A percentile compares a stretch with the other conserved stretches of the same genome.
Conservation (phyloP, 2,797 vertebrate genomes). For the Phyllotis vaccarum region DNA sequence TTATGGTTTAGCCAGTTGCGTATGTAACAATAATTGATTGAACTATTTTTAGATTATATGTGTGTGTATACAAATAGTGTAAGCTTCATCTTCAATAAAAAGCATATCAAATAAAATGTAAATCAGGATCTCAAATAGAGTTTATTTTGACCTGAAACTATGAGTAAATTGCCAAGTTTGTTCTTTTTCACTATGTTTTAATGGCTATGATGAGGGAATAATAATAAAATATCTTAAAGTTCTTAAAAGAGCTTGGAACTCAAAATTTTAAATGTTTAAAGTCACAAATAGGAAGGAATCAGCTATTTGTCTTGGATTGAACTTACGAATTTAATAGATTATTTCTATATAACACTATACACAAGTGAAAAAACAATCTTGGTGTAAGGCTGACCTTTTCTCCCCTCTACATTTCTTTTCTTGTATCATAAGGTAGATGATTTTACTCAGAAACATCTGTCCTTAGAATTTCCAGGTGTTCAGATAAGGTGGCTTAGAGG, state of each 20-base stretch:
- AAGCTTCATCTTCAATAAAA: neutral
- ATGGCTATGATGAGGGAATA: neutral
- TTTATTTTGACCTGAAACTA: neutral
- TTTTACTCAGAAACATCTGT: constrained; percentile 31
- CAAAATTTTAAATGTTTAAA: neutral
- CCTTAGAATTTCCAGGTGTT: constrained; percentile 49
- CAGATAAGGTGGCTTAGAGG: neutral
- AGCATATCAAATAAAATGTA: neutral
- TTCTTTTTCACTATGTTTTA: neutral
- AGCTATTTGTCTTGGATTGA: neutral
- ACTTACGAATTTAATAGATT: neutral
- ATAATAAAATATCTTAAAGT: neutral
- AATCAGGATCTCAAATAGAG: neutral
- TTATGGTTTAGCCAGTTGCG: neutral
- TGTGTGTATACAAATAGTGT: neutral
- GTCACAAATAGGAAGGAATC: neutral
- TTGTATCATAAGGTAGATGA: neutral
- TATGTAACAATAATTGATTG: neutral
- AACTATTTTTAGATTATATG: neutral
- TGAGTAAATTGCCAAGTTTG: neutral
- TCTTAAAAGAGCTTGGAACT: neutral
- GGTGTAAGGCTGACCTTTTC: neutral
- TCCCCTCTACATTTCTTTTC: neutral
- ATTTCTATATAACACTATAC: neutral
- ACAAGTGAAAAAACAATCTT: neutral